Conservation (phyloP, 2,888 invertebrate species). For the Mythimna impura region DNA sequence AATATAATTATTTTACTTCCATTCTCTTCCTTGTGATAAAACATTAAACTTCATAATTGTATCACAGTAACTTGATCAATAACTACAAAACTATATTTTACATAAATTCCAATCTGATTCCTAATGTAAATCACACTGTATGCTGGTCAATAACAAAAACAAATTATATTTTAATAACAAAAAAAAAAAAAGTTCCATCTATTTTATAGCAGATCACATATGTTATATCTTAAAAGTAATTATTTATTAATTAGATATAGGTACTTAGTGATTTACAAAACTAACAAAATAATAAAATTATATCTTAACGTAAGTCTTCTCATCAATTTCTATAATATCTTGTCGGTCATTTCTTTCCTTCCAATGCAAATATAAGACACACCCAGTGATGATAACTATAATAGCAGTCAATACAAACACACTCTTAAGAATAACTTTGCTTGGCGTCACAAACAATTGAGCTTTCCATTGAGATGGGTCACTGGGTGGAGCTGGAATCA, state of each 20-base stretch:
- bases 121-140: background rate
- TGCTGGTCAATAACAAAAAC: background rate
- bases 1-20: constrained; percentile 9
- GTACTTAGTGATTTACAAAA: constrained; percentile 23
- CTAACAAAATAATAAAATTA: constrained; percentile 57
- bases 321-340: constrained; percentile 87
- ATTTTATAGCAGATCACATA: constrained; percentile 31
- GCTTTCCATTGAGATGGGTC: constrained; percentile 96
- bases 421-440: constrained; percentile 97
- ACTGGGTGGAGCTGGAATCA: constrained; percentile 96
- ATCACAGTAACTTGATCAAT: constrained; percentile 56
- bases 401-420: constrained; percentile 96
- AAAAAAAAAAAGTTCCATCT: constrained; percentile 11
- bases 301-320: constrained; percentile 85
- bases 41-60: constrained; percentile 27
- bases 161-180: background rate
- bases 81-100: constrained; percentile 3
- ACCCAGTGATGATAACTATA: constrained; percentile 95
- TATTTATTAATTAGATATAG: constrained; percentile 2
- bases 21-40: constrained; percentile 7
- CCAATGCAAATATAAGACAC: constrained; percentile 96
- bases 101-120: background rate
- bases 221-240: constrained; percentile 11
- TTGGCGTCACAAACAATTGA: constrained; percentile 98
- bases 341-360: constrained; percentile 93